Percentiles rank a stretch among this genome's conserved stretches.
phyloP scores from a whole-genome alignment of 30 jellyfish, hydroid and myxozoan genomes.

The Mastigias papua region DNA sequence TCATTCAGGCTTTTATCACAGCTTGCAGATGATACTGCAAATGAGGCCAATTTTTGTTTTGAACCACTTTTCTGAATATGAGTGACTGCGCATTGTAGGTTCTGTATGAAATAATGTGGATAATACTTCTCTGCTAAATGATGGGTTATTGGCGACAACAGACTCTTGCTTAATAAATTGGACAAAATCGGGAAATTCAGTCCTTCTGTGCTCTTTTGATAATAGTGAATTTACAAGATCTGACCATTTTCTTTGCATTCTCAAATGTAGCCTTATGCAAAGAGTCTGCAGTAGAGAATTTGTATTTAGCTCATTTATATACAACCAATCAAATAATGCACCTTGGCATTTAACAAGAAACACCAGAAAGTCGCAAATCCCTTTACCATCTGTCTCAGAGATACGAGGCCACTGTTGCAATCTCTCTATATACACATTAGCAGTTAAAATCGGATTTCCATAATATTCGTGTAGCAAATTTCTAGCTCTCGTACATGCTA shows the following conservation, averaged over 20 bases:
- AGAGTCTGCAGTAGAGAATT: conserved; percentile 39
- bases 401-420: conserved; percentile 35
- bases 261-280: not conserved
- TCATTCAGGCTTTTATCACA: not conserved
- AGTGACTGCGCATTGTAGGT: not conserved
- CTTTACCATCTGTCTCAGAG: conserved; percentile 23
- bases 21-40: not conserved
- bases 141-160: conserved; percentile 18
- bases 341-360: conserved; percentile 43
- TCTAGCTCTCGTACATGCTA: conserved; percentile 47
- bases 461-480: conserved; percentile 40
- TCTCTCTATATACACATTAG: conserved; percentile 35
- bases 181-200: conserved; percentile 13
- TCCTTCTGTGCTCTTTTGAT: conserved; percentile 38
- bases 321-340: conserved; percentile 15
- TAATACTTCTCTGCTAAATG: conserved; percentile 24
- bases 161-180: conserved; percentile 16
- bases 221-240: conserved; percentile 5
- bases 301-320: conserved; percentile 26
- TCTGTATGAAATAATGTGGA: not conserved
- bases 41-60: not conserved
- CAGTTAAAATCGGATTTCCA: conserved; percentile 24
- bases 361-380: conserved; percentile 21
- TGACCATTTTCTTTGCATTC: conserved; percentile 45
- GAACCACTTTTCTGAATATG: not conserved